Evolutionary conservation across 2,797 vertebrate species (phyloP).

Genomic region (Sebastes minor): DNA sequence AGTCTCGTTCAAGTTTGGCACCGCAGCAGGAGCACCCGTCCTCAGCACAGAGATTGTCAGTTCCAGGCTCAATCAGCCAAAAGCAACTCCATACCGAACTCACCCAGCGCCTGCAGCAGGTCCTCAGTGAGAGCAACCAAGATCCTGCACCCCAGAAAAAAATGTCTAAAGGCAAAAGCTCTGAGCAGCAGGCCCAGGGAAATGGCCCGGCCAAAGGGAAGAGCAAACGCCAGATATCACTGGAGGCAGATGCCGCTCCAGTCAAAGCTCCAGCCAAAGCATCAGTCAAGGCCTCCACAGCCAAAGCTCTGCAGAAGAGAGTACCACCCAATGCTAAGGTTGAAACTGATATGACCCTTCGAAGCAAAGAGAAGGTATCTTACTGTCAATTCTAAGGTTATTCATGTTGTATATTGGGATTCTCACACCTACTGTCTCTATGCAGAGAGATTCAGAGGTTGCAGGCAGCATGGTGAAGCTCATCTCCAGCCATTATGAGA

Average conservation of each 20-base stretch:
- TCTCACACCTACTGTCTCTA: not conserved
- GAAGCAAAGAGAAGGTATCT: slow-evolving; percentile 68
- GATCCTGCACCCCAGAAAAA: slow-evolving; percentile 3
- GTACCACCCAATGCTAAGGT: not conserved
- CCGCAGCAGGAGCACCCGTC: slow-evolving; percentile 14
- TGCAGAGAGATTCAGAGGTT: slow-evolving; percentile 62
- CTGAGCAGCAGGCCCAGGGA: slow-evolving; percentile 16
- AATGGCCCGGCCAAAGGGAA: slow-evolving; percentile 8
- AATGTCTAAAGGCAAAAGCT: slow-evolving; percentile 8
- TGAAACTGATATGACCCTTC: slow-evolving; percentile 12
- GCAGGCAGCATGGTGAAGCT: slow-evolving; percentile 73
- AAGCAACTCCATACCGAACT: slow-evolving; percentile 69
- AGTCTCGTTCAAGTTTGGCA: slow-evolving; percentile 1
- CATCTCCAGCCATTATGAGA: slow-evolving; percentile 77
- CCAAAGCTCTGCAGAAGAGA: slow-evolving; percentile 39
- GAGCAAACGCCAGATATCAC: slow-evolving; percentile 10
- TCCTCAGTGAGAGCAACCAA: slow-evolving; percentile 55
- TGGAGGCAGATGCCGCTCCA: not conserved
- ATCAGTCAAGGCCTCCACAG: slow-evolving; percentile 15
- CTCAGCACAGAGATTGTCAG: slow-evolving; percentile 26
- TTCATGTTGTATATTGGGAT: not conserved
- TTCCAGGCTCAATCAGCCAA: slow-evolving; percentile 41
- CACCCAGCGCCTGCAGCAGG: slow-evolving; percentile 65
- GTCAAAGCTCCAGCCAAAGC: slow-evolving; percentile 29
- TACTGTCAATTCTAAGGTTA: not conserved